Evolutionary conservation across 2,113 vertebrate species (phyloP), one percentile per base, ranked within the genome.

Genomic region (Amazona guildingii): DNA sequence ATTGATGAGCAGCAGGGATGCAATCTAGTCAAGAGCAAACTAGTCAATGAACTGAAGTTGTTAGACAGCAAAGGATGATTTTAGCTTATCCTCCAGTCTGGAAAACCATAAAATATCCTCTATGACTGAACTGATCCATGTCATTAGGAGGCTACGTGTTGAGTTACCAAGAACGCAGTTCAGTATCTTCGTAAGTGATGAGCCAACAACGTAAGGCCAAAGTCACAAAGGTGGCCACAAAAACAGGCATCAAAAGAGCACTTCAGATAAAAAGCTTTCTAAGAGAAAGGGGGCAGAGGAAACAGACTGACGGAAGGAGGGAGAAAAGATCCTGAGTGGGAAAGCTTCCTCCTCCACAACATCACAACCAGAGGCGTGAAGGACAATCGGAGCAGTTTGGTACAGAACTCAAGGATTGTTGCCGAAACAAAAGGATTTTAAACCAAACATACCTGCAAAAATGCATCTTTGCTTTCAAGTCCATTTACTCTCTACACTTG

Each of bases 261-360:
- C 84, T 95, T 81, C 73, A 86, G 80, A 86, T 81, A 64, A 79
- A 92, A 89, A 89, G 72, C 68, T 86, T 86, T 46, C 61, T 43
- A 29, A 68, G 62, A 90, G 70, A 76, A 90, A 80, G 54, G 59
- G 61, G 59, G 90, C 95, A 86, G 48, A 88, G 76, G 23, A 88
- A 37, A 54, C 17, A 78, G 68, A 24, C 27, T 68, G 83, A 68
- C 43, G 95, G 69, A 66, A 67, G 5, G 27, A 66, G 35, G 7
- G 44, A 94, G 16, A n/a, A 83, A 74, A 83, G 49, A 75, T 64
- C 79, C 95, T 5, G 57, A 72, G 35, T 48, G 35, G 44, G 33
- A 90, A 90, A 87, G 35, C 44, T 48, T 73, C n/a, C 70, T 73
- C 68, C 63, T 83, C 43, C 9, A 9, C 9, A 0, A 14, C 29